Percentiles rank a stretch among this genome's conserved stretches.
Conservation (phyloP, 1,140 invertebrate genomes). For the Proctacanthus coquilletti region DNA sequence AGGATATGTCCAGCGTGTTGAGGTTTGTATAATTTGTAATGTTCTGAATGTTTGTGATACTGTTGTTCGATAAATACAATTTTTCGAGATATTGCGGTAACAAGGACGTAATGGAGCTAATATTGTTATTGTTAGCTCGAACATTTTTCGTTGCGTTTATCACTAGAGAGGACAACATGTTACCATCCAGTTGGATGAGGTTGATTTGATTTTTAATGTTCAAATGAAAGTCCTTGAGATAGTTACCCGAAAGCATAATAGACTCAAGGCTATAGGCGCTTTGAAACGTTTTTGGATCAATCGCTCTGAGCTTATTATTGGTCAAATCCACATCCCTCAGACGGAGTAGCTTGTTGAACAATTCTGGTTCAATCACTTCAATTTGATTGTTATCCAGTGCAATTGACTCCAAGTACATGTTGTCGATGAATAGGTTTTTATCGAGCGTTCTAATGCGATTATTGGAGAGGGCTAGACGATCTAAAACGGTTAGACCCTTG, state of each 20-base stretch:
- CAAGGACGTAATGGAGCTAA: slow-evolving; percentile 13
- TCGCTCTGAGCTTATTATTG: slow-evolving; percentile 13
- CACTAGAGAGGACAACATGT: slow-evolving; percentile 17
- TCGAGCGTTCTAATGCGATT: slow-evolving; percentile 17
- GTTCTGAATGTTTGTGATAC: slow-evolving; percentile 15
- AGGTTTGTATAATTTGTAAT: slow-evolving; percentile 17
- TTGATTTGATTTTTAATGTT: slow-evolving; percentile 20
- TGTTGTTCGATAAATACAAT: slow-evolving; percentile 16
- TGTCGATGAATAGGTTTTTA: slow-evolving; percentile 21
- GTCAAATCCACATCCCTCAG: slow-evolving; percentile 21
- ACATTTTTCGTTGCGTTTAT: slow-evolving; percentile 21
- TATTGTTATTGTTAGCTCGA: slow-evolving; percentile 20
- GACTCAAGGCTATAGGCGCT: slow-evolving; percentile 18
- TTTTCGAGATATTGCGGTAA: slow-evolving; percentile 18
- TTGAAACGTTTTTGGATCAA: slow-evolving; percentile 23
- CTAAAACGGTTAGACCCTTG: slow-evolving; percentile 16
- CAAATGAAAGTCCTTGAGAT: slow-evolving; percentile 14
- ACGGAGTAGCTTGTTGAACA: slow-evolving; percentile 18
- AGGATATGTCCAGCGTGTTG: slow-evolving; percentile 18
- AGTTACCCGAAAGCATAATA: slow-evolving; percentile 16
- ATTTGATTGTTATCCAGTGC: slow-evolving; percentile 18
- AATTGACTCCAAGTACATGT: slow-evolving; percentile 18
- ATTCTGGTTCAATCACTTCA: slow-evolving; percentile 17
- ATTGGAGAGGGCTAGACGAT: slow-evolving; percentile 16
- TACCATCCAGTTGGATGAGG: slow-evolving; percentile 20